These are phyloP conservation scores for Pristis pectinata DNA, from an alignment of 2,797 vertebrate species.

Conservation along the genomic window DNA sequence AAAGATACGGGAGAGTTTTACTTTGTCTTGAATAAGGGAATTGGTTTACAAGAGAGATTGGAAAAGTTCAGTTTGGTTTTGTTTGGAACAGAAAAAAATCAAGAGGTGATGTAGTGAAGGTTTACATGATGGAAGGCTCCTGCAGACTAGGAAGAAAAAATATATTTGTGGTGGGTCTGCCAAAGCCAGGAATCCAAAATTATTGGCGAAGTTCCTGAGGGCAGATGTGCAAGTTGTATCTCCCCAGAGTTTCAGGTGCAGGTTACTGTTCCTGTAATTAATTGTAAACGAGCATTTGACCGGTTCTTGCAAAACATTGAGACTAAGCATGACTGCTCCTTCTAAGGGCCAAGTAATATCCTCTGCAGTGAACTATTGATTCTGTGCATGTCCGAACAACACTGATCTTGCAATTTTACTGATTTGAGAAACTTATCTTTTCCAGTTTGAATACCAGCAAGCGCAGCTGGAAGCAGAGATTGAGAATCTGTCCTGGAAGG, in stretches of 20 bases:
- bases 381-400: neutral
- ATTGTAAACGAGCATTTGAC: no score
- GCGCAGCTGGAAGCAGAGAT: conserved; percentile 98
- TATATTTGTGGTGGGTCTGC: neutral
- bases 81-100: neutral
- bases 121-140: neutral
- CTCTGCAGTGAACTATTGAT: neutral
- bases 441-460: conserved; percentile 98
- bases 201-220: neutral
- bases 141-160: neutral
- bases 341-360: neutral
- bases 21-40: neutral
- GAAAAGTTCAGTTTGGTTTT: neutral
- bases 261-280: no score
- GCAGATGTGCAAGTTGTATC: neutral
- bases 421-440: neutral
- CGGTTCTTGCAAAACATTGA: no score
- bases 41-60: neutral
- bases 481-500: conserved; percentile 97
- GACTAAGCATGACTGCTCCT: neutral
- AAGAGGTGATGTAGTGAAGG: neutral
- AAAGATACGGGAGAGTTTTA: neutral
- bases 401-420: neutral
- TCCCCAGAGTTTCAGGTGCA: neutral
- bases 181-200: neutral